phyloP scores from a whole-genome alignment of 2,113 vertebrate species.

The Eolophus roseicapilla region DNA sequence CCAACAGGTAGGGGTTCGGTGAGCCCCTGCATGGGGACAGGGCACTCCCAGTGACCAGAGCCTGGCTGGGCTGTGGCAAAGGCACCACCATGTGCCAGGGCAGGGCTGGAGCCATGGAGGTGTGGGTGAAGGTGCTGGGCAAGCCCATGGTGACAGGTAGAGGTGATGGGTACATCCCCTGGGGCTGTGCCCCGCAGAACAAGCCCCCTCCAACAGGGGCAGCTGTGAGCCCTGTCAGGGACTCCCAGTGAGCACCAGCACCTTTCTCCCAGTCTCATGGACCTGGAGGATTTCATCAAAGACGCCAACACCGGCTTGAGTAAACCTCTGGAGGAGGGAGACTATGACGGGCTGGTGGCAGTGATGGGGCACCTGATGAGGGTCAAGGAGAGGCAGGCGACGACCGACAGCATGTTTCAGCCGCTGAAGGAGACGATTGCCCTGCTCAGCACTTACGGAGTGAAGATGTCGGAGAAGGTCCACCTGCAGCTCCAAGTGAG shows the following conservation, averaged over 20 bases:
- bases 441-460: constrained; percentile 70
- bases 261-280: constrained; percentile 54
- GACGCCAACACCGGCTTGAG: neutral
- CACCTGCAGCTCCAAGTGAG: constrained; percentile 69
- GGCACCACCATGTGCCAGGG: neutral
- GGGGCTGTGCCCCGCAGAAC: neutral
- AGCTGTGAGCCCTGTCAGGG: rapidly evolving
- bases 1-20: constrained; percentile 58
- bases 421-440: constrained; percentile 74
- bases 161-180: neutral
- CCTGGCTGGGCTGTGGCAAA: neutral
- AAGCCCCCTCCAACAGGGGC: neutral
- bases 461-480: constrained; percentile 72
- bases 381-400: constrained; percentile 69
- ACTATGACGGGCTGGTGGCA: constrained; percentile 68
- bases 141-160: neutral
- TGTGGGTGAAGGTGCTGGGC: neutral
- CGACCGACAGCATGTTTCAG: constrained; percentile 70
- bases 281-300: constrained; percentile 71
- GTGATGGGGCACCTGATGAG: constrained; percentile 72
- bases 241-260: rapidly evolving
- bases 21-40: rapidly evolving
- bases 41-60: rapidly evolving
- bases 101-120: neutral
- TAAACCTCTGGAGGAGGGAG: constrained; percentile 69